phyloP scores from a whole-genome alignment of 23 tunicate species.

The Corella eumyota region DNA sequence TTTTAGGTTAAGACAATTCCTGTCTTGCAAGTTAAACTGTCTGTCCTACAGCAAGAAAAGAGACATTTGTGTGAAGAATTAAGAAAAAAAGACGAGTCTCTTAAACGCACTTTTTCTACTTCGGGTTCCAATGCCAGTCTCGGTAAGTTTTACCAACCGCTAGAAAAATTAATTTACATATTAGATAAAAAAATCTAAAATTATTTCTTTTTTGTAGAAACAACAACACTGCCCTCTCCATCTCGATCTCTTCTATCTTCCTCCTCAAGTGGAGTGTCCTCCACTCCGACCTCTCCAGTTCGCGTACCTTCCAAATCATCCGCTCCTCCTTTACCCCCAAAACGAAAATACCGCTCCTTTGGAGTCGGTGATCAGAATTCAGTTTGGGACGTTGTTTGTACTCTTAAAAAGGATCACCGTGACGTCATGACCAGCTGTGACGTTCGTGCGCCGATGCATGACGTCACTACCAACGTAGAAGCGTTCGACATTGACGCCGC shows the following conservation, averaged over 20 bases:
- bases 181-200: not conserved
- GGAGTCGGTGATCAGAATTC: slow-evolving; percentile 17
- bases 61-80: slow-evolving; percentile 40
- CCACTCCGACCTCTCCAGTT: slow-evolving; percentile 10
- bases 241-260: slow-evolving; percentile 20
- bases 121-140: too few species aligned
- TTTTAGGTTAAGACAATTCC: slow-evolving; percentile 82
- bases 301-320: slow-evolving; percentile 1
- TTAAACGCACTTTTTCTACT: too few species aligned
- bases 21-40: slow-evolving; percentile 58
- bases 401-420: slow-evolving; percentile 1
- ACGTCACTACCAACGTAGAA: slow-evolving; percentile 18
- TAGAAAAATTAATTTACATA: too few species aligned
- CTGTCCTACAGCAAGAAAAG: slow-evolving; percentile 81
- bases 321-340: slow-evolving; percentile 65
- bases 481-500: slow-evolving; percentile 31
- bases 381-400: slow-evolving; percentile 19
- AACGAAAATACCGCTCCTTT: slow-evolving; percentile 67
- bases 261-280: slow-evolving; percentile 15
- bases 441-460: not conserved
- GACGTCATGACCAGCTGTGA: slow-evolving; percentile 1
- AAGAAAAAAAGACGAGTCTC: slow-evolving; percentile 12
- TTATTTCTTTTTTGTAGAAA: not conserved
- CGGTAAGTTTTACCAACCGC: too few species aligned
- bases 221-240: too few species aligned